phyloP scores from a whole-genome alignment of 1,140 invertebrate species.

The Hirudo medicinalis region DNA sequence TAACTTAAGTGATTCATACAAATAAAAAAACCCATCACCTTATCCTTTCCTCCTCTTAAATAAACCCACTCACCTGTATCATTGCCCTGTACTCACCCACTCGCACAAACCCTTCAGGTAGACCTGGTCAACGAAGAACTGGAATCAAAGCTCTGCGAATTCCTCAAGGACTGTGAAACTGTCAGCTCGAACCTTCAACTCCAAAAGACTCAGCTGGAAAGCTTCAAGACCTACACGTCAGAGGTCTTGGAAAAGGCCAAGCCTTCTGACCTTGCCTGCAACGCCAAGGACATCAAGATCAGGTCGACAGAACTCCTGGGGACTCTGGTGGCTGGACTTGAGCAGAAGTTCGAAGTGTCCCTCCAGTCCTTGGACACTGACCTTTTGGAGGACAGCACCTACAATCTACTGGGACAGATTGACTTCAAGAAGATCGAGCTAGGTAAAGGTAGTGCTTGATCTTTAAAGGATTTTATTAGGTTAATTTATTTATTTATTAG shows the following conservation, averaged over 20 bases:
- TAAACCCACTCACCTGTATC: no score
- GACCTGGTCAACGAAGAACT: background rate
- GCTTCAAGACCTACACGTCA: background rate
- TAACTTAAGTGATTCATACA: no score
- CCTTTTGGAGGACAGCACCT: background rate
- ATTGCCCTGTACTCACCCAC: no score
- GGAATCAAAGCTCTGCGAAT: background rate
- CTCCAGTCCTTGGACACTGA: background rate
- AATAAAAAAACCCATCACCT: no score
- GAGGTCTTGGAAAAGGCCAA: slow-evolving; percentile 1
- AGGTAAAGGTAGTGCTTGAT: background rate
- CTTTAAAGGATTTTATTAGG: no score
- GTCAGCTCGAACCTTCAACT: background rate
- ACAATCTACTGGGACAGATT: slow-evolving; percentile 2
- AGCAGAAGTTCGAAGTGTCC: background rate
- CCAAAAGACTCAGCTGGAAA: slow-evolving; percentile 2
- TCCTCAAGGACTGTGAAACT: background rate
- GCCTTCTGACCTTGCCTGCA: slow-evolving; percentile 4
- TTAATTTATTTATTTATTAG: no score
- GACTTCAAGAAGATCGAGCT: slow-evolving; percentile 3
- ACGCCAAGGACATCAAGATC: background rate
- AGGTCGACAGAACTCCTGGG: slow-evolving; percentile 1
- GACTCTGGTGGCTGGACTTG: background rate
- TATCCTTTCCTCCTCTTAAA: no score
- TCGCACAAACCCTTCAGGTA: background rate